Base-by-base conservation (phyloP, 2,888 invertebrate genomes). In the Monopis laevigella region DNA sequence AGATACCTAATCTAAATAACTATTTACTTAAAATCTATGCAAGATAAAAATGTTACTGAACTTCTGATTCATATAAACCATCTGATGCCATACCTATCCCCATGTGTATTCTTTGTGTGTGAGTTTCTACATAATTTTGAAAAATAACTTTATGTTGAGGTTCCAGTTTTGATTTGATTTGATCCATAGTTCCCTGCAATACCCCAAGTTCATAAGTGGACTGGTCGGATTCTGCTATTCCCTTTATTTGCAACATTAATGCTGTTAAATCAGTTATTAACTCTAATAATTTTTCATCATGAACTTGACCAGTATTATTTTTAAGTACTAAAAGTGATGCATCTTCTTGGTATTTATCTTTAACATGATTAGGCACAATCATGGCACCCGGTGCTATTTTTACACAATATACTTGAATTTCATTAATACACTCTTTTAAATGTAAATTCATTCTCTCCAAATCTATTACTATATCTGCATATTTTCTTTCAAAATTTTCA, bases 191-290 rank as follows among this genome's bases (percentile, higher is more conserved):
- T 13, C 94, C 96, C 72, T 95, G 93, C 32, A 96, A 77, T 13
- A 94, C 92, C 66, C 92, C 90, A 41, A 96, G 81, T 62, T 97
- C 96, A 69, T 94, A 95, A 2, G 93, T 91, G 67, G 93, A 96
- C 62, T 91, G 88, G 59, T 93, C 90, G 1, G 89, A 89, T 65
- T 90, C 89, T 5, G 90, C 82, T 29, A 82, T 71, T 59, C 87
- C 88, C 83, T 91, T 91, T 1, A 95, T 88, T 83, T 95, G 94
- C 38, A 94, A 75, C 87, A 98, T 88, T 21, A 98, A 82, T 1
- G 96, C 94, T 12, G 95, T 92, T 39, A 98, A 82, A 65, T 93
- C 91, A 41, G 92, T 90, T 13, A 98, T 89, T 42, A 98, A 82
- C 47, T 88, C 87, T 45, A 93, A 74, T 58, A 93, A 83, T 46